These are phyloP conservation scores for Graptemys geographica DNA, from an alignment of 2,797 vertebrate genomes.

Conservation along the genomic window DNA sequence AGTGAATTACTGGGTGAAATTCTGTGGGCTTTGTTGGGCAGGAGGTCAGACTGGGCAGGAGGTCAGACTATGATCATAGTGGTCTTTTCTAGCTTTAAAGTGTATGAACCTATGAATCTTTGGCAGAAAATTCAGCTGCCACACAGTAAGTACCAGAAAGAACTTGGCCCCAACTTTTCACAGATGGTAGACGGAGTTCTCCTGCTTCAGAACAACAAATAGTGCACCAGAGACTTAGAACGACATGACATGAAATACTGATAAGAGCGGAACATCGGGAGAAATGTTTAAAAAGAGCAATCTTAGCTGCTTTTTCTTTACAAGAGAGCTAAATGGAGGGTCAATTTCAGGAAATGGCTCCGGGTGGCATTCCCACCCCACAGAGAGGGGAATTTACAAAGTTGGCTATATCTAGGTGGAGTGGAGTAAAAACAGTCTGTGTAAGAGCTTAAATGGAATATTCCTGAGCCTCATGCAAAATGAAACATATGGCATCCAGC, in stretches of 20 bases:
- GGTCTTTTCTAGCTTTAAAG: background rate
- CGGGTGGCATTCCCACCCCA: background rate
- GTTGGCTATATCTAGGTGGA: background rate
- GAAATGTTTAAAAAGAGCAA: conserved; percentile 30
- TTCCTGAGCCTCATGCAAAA: conserved; percentile 50
- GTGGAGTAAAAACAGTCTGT: conserved; percentile 32
- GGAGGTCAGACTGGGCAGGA: too few relatives aligned
- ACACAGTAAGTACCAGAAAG: background rate
- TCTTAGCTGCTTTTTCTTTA: background rate
- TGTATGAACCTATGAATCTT: background rate
- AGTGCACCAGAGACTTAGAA: conserved; percentile 30
- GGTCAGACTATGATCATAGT: background rate
- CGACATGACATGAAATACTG: conserved; percentile 28
- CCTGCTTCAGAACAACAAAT: conserved; percentile 19
- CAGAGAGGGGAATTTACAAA: background rate
- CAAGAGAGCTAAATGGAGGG: background rate
- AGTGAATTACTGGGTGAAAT: background rate
- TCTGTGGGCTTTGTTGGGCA: background rate
- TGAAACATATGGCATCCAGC: conserved; percentile 69
- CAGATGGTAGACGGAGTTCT: conserved; percentile 35
- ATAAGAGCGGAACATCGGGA: conserved; percentile 11
- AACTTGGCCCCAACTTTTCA: conserved; percentile 12
- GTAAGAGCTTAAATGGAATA: conserved; percentile 42
- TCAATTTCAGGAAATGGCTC: conserved; percentile 6
- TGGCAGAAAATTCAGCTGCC: background rate